Conservation (phyloP, 2,888 invertebrate species). For the Epirrita christyi region DNA sequence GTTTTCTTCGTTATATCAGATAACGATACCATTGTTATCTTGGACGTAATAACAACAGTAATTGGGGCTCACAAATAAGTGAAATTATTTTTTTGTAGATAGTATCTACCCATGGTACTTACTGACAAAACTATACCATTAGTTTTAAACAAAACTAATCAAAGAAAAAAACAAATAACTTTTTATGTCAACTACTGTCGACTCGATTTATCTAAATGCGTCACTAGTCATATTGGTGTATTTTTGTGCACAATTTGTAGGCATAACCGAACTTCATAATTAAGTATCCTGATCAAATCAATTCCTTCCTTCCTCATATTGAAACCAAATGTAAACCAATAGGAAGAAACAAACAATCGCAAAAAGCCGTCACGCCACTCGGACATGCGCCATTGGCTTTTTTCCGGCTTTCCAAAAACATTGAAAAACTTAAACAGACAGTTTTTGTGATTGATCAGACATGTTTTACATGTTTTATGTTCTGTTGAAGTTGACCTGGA, state of each 20-base stretch:
- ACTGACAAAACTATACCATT: too few species aligned
- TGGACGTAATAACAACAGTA: not conserved
- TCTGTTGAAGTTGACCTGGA: too few species aligned
- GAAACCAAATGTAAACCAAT: constrained; percentile 6
- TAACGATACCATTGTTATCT: constrained; percentile 28
- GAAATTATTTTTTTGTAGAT: too few species aligned
- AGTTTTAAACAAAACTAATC: too few species aligned
- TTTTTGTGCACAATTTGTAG: not conserved
- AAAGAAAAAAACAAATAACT: too few species aligned
- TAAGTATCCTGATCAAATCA: not conserved
- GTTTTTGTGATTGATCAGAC: constrained; percentile 1
- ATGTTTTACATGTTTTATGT: too few species aligned
- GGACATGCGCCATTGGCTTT: constrained; percentile 1
- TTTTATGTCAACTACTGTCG: too few species aligned
- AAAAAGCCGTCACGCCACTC: constrained; percentile 10
- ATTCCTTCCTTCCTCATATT: constrained; percentile 14
- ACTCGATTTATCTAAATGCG: too few species aligned
- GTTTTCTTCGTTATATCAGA: constrained; percentile 40
- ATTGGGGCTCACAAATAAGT: too few species aligned
- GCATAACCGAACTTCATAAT: constrained; percentile 4
- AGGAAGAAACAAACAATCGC: constrained; percentile 17
- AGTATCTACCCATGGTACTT: too few species aligned
- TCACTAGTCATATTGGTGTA: too few species aligned
- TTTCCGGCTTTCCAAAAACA: constrained; percentile 19
- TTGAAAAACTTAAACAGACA: not conserved